These are phyloP conservation scores for Callopanchax toddi DNA, from an alignment of 2,113 vertebrate species.

Conservation along the genomic window DNA sequence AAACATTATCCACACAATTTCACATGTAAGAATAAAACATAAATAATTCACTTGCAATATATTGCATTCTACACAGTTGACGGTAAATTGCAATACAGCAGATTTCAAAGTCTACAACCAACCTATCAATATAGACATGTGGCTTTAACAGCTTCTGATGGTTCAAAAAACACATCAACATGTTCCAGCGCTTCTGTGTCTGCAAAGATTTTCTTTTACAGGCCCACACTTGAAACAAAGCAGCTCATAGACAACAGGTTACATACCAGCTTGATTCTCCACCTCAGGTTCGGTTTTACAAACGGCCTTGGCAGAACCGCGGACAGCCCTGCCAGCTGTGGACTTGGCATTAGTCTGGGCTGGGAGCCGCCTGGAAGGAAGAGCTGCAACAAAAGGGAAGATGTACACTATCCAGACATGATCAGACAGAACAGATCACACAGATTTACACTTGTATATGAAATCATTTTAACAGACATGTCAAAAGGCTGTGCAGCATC, in stretches of 20 bases:
- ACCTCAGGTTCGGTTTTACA: constrained; percentile 91
- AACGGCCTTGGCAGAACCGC: constrained; percentile 82
- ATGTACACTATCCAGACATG: neutral
- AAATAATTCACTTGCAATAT: no score
- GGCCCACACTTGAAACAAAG: constrained; percentile 4
- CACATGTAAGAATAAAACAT: no score
- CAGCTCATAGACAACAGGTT: constrained; percentile 37
- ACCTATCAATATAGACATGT: no score
- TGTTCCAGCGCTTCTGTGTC: neutral
- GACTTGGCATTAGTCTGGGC: constrained; percentile 78
- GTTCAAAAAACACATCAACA: no score
- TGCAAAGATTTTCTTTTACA: neutral
- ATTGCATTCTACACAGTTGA: no score
- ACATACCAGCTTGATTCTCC: constrained; percentile 80
- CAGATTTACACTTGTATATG: neutral
- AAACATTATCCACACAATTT: neutral
- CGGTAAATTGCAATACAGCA: no score
- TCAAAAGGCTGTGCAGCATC: neutral
- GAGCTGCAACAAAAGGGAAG: constrained; percentile 46
- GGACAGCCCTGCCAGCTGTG: constrained; percentile 74
- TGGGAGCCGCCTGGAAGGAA: constrained; percentile 67
- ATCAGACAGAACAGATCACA: neutral
- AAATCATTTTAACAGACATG: neutral
- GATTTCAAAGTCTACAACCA: no score
- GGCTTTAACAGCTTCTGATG: no score